Percentiles rank a stretch among this genome's conserved stretches.
These are phyloP conservation scores for Macropodus opercularis DNA, from an alignment of 2,797 vertebrate species.

Conservation along the genomic window DNA sequence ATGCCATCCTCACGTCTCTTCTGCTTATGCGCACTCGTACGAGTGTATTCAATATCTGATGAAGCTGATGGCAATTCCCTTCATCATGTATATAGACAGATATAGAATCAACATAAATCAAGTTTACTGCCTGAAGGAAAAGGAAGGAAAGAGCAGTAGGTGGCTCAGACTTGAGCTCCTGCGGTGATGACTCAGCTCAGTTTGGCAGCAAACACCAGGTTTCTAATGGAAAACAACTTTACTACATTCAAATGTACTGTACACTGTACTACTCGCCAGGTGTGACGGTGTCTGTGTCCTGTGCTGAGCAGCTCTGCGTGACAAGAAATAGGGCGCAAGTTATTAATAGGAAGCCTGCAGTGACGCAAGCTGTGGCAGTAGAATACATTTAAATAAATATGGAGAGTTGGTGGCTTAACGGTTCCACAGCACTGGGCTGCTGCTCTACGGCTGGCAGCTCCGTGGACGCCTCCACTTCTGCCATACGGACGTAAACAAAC, in stretches of 20 bases:
- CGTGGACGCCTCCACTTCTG: neutral
- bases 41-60: neutral
- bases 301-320: slow-evolving; percentile 30
- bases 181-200: slow-evolving; percentile 49
- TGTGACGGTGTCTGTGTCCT: slow-evolving; percentile 4
- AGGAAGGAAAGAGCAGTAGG: slow-evolving; percentile 27
- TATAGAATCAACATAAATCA: too few species aligned
- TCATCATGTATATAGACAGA: too few species aligned
- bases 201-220: slow-evolving; percentile 34
- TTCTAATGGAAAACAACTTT: neutral
- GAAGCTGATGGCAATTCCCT: too few species aligned
- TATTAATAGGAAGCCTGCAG: slow-evolving; percentile 38
- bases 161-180: slow-evolving; percentile 25
- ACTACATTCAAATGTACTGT: neutral
- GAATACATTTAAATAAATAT: neutral
- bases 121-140: too few species aligned
- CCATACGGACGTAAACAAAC: neutral
- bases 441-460: too few species aligned
- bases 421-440: neutral
- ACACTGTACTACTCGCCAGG: neutral
- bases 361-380: neutral
- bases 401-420: neutral
- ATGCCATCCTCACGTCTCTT: slow-evolving; percentile 45
- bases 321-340: slow-evolving; percentile 19
- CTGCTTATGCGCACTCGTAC: slow-evolving; percentile 54